phyloP scores from a whole-genome alignment of 2,888 invertebrate genomes.

The Gasteruption jaculator region DNA sequence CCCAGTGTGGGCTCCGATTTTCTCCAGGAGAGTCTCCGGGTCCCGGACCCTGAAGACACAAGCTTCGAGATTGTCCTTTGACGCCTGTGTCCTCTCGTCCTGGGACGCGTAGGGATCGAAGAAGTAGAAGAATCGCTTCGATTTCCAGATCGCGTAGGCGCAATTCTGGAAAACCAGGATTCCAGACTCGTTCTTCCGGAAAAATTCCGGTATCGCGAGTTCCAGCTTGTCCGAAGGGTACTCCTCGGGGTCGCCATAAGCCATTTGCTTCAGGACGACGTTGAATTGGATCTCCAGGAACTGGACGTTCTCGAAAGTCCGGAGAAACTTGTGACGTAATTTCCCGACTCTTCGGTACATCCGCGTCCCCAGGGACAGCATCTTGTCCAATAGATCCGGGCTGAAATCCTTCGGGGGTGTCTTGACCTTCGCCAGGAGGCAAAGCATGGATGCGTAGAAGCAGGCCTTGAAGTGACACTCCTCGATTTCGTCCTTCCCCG shows the following conservation, averaged over 20 bases:
- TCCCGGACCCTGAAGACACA: slow-evolving; percentile 36
- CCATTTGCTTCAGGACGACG: slow-evolving; percentile 35
- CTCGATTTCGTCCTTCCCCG: slow-evolving; percentile 30
- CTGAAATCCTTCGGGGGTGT: slow-evolving; percentile 29
- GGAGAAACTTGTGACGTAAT: slow-evolving; percentile 20
- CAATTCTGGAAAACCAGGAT: slow-evolving; percentile 37
- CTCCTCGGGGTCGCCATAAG: slow-evolving; percentile 36
- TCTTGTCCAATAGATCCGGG: slow-evolving; percentile 32
- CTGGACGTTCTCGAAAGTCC: slow-evolving; percentile 32
- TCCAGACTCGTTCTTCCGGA: slow-evolving; percentile 34
- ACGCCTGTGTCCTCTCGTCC: slow-evolving; percentile 32
- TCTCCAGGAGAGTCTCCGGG: slow-evolving; percentile 26
- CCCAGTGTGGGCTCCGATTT: slow-evolving; percentile 32
- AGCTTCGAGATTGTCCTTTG: slow-evolving; percentile 25
- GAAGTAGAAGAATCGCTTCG: slow-evolving; percentile 32
- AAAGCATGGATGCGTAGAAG: slow-evolving; percentile 38
- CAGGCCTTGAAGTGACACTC: slow-evolving; percentile 37
- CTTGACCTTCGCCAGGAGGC: slow-evolving; percentile 38
- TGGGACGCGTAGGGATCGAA: slow-evolving; percentile 45
- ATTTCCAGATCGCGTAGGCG: slow-evolving; percentile 41
- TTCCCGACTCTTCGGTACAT: slow-evolving; percentile 33
- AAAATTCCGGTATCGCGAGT: slow-evolving; percentile 24
- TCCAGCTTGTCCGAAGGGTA: slow-evolving; percentile 28
- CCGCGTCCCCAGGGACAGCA: slow-evolving; percentile 32
- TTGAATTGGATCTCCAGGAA: slow-evolving; percentile 33